Base-by-base conservation (phyloP, 2,888 invertebrate species). In the Cephus runcator region DNA sequence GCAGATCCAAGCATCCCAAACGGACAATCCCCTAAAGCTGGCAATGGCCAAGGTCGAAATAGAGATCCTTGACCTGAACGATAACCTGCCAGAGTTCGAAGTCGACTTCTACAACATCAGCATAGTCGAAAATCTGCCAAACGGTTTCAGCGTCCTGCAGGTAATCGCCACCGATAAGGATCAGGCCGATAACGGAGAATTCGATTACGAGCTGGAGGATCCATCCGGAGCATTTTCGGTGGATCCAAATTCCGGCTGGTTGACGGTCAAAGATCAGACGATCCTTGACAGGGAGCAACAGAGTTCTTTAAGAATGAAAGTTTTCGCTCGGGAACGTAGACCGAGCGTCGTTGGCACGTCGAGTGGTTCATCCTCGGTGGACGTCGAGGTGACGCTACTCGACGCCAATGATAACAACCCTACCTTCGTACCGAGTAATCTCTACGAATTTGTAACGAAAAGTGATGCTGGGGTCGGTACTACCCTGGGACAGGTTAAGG, bases 351-450 rank as follows among this genome's bases (percentile, higher is more conserved):
- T 95, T 0, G 77, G 77, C 34, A 35, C 71, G 1, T 77, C 69
- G 2, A 86, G 87, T 73, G 90, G 89, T 0, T 89, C 91, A 30
- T 93, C 94, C 73, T 93, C 93, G 34, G 97, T 97, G 0, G 94
- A 94, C 69, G 96, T 97, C 0, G 96, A 97, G 92, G 96, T 98
- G 1, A 95, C 96, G 0, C 91, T 98, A 35, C 92, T 96, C 0
- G 98, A 98, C 89, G 96, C 98, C 30, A 98, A 98, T 88, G 98
- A 98, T 89, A 98, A 98, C 86, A 96, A 96, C 85, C 98, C 98
- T 0, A 94, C 95, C 35, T 98, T 98, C 87, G 93, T 96, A 34
- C 96, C 97, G 4, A 96, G 95, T 78, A 97, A 97, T 90, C 92
- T 97, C 9, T 97, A 97, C 86, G 96, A 96, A 87, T 96, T 97